Evolutionary conservation across 2,888 invertebrate species (phyloP).

Genomic region (Drosophila niveifrons): DNA sequence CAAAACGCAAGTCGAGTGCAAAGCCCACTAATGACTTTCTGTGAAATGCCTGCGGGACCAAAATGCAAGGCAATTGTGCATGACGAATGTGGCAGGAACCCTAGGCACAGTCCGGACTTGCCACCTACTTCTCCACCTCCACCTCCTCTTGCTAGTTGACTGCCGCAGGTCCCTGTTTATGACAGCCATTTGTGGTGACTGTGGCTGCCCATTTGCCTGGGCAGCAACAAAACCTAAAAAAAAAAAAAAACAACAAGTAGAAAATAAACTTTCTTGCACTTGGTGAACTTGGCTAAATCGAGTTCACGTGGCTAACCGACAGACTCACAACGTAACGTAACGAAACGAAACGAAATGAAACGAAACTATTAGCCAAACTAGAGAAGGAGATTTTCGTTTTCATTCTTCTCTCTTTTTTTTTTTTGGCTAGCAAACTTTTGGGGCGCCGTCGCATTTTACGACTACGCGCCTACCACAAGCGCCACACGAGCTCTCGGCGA

Average conservation of each 20-base stretch:
- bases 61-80: slow-evolving; percentile 77
- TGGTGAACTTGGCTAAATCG: slow-evolving; percentile 61
- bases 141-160: neutral
- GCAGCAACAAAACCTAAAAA: slow-evolving; percentile 11
- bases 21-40: slow-evolving; percentile 80
- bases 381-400: slow-evolving; percentile 12
- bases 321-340: slow-evolving; percentile 40
- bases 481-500: neutral
- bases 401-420: neutral
- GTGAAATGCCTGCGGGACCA: slow-evolving; percentile 57
- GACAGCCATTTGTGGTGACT: slow-evolving; percentile 75
- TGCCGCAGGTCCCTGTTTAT: slow-evolving; percentile 62
- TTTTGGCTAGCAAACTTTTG: slow-evolving; percentile 58
- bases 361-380: slow-evolving; percentile 61
- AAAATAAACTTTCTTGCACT: slow-evolving; percentile 69
- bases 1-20: slow-evolving; percentile 74
- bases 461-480: neutral
- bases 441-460: slow-evolving; percentile 69
- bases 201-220: slow-evolving; percentile 61
- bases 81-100: slow-evolving; percentile 77
- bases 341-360: slow-evolving; percentile 20
- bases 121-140: slow-evolving; percentile 1
- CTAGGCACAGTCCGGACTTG: slow-evolving; percentile 17
- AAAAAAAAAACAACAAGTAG: neutral
- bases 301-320: slow-evolving; percentile 67